Evolutionary conservation across 2,113 vertebrate species (phyloP).

Genomic region (Crotalus horridus): DNA sequence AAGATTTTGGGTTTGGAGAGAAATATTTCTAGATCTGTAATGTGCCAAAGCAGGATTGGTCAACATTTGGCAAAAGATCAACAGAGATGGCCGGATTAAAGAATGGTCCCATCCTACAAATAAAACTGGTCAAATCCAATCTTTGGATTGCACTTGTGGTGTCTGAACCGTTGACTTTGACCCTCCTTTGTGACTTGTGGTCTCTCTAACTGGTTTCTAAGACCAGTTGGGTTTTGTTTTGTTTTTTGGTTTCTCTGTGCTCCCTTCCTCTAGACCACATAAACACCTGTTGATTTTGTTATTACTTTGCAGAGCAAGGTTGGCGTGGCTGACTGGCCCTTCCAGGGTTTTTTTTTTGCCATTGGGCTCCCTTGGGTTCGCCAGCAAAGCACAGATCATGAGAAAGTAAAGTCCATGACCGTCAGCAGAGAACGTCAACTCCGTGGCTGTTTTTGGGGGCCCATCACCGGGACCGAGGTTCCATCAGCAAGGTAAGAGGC

Average conservation of each 20-base stretch:
- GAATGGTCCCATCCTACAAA: not conserved
- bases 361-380: not conserved
- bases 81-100: not conserved
- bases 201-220: not conserved
- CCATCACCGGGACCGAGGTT: not conserved
- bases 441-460: not conserved
- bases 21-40: not conserved
- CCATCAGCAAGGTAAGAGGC: conserved; percentile 54
- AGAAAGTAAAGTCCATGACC: conserved; percentile 10
- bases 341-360: not conserved
- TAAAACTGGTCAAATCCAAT: not conserved
- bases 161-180: not conserved
- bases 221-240: too few species aligned
- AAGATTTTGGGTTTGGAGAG: not conserved
- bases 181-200: not conserved
- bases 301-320: conserved; percentile 44
- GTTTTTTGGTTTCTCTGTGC: not conserved
- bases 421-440: not conserved
- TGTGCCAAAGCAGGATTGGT: not conserved
- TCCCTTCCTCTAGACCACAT: not conserved
- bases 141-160: not conserved
- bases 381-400: not conserved
- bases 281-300: not conserved
- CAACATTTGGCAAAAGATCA: not conserved
- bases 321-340: conserved; percentile 29